Base-by-base conservation (phyloP, 2,888 invertebrate species). In the Elysia crispata region DNA sequence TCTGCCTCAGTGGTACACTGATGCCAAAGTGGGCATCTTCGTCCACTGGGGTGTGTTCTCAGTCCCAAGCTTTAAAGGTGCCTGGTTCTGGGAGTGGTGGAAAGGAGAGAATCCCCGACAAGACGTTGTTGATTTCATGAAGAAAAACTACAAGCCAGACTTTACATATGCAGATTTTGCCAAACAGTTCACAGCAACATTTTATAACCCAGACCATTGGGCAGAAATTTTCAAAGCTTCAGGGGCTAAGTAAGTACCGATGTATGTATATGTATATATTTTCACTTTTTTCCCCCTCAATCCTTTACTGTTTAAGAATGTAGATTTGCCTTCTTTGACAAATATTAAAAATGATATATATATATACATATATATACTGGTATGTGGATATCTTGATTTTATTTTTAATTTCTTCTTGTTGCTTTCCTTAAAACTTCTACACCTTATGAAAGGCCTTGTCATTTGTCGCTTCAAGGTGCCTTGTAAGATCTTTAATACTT, bases 101-200 rank as follows among this genome's bases (percentile, higher is more conserved):
- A 79, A 86, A 5, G 84, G 75, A 13, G 81, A 85, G 15, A 85
- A 84, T 15, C 86, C 87, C 50, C 60, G 74, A 20, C 72, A 69
- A 70, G 79, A 74, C 8, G 33, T 79, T 50, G 87, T 90, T 1
- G 82, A 89, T 11, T 98, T 95, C 90, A 97, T 98, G 96, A 92
- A 94, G 50, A 93, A 95, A 54, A 96, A 96, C 89, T 98, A 96
- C 92, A 95, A 95, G 77, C 96, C 97, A 1, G 94, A 94, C 75
- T 97, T 97, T 88, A 95, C 96, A 0, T 99, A 99, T 92, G 97
- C 97, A 89, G 97, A 98, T 80, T 98, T 98, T 93, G 98, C 95
- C 0, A 94, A 94, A 28, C 76, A 96, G 89, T 98, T 98, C 88
- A 97, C 95, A 49, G 89, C 97, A 0, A 97, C 97, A 91, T 95